phyloP scores from a whole-genome alignment of 53 echinoderm and acorn worm genomes.

The Apostichopus leukothele region DNA sequence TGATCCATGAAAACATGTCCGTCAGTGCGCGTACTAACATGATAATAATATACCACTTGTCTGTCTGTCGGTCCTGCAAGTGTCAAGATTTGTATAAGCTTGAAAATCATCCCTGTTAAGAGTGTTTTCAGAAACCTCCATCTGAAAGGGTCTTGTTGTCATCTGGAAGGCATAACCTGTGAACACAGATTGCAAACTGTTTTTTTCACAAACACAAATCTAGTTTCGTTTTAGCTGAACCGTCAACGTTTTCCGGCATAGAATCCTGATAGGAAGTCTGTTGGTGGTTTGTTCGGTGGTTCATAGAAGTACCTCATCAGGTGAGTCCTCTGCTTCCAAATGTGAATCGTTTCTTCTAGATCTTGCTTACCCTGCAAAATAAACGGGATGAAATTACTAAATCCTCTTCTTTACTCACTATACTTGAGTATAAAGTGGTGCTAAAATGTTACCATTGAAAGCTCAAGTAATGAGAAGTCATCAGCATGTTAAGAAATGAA shows the following conservation, averaged over 20 bases:
- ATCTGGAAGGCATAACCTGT: too few species aligned
- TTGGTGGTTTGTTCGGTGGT: conserved; percentile 67
- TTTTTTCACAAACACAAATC: neutral
- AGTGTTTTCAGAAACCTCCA: neutral
- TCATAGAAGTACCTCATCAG: conserved; percentile 90
- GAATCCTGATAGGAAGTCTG: conserved; percentile 92
- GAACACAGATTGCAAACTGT: neutral
- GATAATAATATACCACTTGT: too few species aligned
- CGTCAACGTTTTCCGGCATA: conserved; percentile 64
- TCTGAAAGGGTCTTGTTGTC: too few species aligned
- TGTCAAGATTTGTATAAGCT: neutral
- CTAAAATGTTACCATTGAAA: too few species aligned
- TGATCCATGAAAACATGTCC: too few species aligned
- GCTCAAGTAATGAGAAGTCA: too few species aligned
- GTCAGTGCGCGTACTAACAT: too few species aligned
- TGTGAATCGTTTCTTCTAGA: conserved; percentile 85
- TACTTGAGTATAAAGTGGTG: too few species aligned
- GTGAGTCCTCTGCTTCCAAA: conserved; percentile 96
- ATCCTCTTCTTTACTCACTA: too few species aligned
- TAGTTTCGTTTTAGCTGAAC: neutral
- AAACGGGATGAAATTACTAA: neutral
- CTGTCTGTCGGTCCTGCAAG: neutral
- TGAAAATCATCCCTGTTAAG: neutral
- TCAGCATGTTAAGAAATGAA: too few species aligned
- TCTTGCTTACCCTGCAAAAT: conserved; percentile 86